Evolutionary conservation across 2,888 invertebrate species (phyloP).

Genomic region (Dasypogon diadema): DNA sequence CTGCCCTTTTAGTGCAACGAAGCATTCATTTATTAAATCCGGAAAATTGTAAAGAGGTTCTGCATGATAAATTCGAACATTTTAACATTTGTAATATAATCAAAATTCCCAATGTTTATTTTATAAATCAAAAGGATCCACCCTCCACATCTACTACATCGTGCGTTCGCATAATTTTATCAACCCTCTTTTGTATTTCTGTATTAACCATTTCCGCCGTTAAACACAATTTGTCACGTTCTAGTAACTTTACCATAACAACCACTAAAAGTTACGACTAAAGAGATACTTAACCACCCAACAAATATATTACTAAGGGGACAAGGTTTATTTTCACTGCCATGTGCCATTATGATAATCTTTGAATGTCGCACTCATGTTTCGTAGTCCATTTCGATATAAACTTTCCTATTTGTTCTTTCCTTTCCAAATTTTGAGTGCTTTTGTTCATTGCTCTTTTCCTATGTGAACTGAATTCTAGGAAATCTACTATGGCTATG

Average conservation of each 20-base stretch:
- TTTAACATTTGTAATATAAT: no score
- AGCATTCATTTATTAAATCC: no score
- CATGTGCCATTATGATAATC: neutral
- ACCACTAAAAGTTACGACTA: slow-evolving; percentile 23
- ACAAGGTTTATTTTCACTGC: neutral
- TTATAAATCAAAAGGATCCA: neutral
- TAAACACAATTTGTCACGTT: slow-evolving; percentile 32
- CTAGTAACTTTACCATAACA: slow-evolving; percentile 21
- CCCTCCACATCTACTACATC: neutral
- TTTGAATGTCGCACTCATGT: no score
- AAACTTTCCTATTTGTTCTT: no score
- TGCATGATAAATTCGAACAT: no score
- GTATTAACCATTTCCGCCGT: neutral
- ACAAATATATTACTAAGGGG: neutral
- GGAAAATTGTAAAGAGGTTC: no score
- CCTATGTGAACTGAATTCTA: no score
- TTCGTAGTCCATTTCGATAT: no score
- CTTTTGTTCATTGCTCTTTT: no score
- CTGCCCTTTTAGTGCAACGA: no score
- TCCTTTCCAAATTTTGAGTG: no score
- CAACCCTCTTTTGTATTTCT: neutral
- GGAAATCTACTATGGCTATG: no score
- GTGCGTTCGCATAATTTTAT: neutral
- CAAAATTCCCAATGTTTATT: neutral
- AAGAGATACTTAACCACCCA: slow-evolving; percentile 6